Evolutionary conservation across 2,888 invertebrate species (phyloP), one percentile per base, ranked within the genome.

Genomic region (Cordylochernes scorpioides): DNA sequence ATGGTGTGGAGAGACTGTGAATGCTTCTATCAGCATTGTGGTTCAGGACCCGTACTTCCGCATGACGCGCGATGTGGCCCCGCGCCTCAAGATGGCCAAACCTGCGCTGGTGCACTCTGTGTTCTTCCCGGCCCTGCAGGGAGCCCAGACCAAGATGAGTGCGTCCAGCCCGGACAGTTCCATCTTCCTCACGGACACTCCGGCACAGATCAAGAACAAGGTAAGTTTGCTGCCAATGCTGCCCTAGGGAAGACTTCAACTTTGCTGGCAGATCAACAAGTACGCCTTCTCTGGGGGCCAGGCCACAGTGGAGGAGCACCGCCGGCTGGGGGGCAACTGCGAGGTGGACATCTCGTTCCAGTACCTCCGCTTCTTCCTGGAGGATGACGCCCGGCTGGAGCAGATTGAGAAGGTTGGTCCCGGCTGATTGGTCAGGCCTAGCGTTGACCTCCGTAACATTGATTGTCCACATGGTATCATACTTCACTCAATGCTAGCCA

Each of bases 221-320:
- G 71, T 80, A 17, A 18, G 3, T 10, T 19, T 19, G n/a, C n/a
- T 9, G 19, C 8, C 8, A 19, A 19, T 19, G n/a, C n/a, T 19
- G n/a, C 8, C n/a, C 19, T 22, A 22, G 5, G 12, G 2, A 4
- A n/a, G n/a, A n/a, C n/a, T n/a, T n/a, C n/a, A n/a, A n/a, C n/a
- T n/a, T n/a, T n/a, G n/a, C n/a, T n/a, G 46, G 29, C 49, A 72
- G 71, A 69, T 82, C 30, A 67, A 65, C 48, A 91, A 86, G 56
- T 80, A 91, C 54, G 97, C 97, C 4, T 99, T 91, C 57, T 91
- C 91, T 21, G 97, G 97, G 3, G 97, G 97, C 3, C 74, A 71
- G 45, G 63, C 71, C 5, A 86, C 88, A 0, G 61, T 86, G 1
- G 94, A 97, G 47, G 88, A 94, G 48, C 97, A 97, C 50, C 59